Percentiles rank a stretch among this genome's conserved stretches.
Evolutionary conservation across 1,140 invertebrate genomes (phyloP).

Genomic region (Drosophila nebulosa): DNA sequence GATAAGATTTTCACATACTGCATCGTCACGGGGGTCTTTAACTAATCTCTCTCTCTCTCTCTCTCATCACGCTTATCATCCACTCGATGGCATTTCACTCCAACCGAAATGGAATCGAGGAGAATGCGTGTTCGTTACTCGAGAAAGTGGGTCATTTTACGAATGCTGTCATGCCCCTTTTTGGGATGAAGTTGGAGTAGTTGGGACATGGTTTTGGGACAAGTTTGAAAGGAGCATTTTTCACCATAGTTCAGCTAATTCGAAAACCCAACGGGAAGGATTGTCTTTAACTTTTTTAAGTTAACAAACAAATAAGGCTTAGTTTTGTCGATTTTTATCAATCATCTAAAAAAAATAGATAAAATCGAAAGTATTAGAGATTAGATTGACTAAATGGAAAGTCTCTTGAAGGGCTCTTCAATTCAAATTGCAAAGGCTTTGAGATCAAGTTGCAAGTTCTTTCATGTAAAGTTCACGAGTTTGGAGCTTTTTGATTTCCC

Average conservation of each 20-base stretch:
- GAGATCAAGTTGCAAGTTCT: too few relatives aligned
- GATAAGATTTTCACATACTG: conserved; percentile 22
- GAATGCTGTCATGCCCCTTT: not conserved
- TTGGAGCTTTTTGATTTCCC: not conserved
- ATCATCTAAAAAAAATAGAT: too few relatives aligned
- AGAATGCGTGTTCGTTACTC: not conserved
- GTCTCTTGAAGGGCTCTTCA: too few relatives aligned
- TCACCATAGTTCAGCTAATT: not conserved
- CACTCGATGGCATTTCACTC: not conserved
- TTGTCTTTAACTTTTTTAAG: too few relatives aligned
- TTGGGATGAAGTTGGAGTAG: not conserved
- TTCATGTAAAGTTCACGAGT: too few relatives aligned
- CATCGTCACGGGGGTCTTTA: not conserved
- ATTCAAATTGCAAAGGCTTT: too few relatives aligned
- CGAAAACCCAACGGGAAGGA: too few relatives aligned
- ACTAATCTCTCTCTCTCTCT: not conserved
- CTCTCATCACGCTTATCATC: not conserved
- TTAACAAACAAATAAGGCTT: too few relatives aligned
- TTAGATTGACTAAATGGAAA: too few relatives aligned
- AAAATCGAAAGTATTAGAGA: too few relatives aligned
- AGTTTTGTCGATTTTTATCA: too few relatives aligned
- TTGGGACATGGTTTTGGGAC: conserved; percentile 39
- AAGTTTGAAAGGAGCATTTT: not conserved
- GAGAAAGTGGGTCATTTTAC: conserved; percentile 41
- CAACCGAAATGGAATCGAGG: not conserved